phyloP scores from a whole-genome alignment of 2,113 vertebrate species.

The Brachypodius melanocephalos region DNA sequence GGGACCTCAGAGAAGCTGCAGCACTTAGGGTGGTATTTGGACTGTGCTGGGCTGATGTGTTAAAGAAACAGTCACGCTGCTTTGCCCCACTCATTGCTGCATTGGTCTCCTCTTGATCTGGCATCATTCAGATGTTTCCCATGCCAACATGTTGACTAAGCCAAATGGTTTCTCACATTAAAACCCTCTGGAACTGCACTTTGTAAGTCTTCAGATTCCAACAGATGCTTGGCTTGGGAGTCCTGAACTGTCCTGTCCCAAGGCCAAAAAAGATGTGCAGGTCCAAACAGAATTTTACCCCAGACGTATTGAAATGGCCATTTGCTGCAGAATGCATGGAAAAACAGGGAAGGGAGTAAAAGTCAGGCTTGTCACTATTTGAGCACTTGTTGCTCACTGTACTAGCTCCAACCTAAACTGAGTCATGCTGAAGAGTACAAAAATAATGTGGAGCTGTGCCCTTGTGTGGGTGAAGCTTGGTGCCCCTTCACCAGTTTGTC shows the following conservation, averaged over 20 bases:
- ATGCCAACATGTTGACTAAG: background rate
- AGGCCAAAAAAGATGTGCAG: background rate
- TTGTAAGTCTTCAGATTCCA: background rate
- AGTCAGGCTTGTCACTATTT: background rate
- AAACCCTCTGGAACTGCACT: background rate
- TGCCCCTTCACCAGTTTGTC: background rate
- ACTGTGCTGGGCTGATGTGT: background rate
- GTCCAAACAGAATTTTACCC: background rate
- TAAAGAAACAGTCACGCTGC: background rate
- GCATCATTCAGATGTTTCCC: background rate
- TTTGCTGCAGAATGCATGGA: background rate
- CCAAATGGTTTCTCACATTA: background rate
- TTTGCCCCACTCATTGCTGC: background rate
- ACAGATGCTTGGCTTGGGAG: background rate
- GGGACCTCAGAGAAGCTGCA: background rate
- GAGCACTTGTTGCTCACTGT: background rate
- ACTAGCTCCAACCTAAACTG: background rate
- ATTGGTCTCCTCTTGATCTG: background rate
- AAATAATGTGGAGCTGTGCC: background rate
- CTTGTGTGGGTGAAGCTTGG: background rate
- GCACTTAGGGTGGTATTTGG: background rate
- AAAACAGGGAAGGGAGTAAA: fast-evolving
- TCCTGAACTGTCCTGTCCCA: background rate
- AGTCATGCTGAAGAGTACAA: background rate
- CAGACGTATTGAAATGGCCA: background rate